phyloP scores from a whole-genome alignment of 64 coral and sea anemone species.

The Exaiptasia diaphana region DNA sequence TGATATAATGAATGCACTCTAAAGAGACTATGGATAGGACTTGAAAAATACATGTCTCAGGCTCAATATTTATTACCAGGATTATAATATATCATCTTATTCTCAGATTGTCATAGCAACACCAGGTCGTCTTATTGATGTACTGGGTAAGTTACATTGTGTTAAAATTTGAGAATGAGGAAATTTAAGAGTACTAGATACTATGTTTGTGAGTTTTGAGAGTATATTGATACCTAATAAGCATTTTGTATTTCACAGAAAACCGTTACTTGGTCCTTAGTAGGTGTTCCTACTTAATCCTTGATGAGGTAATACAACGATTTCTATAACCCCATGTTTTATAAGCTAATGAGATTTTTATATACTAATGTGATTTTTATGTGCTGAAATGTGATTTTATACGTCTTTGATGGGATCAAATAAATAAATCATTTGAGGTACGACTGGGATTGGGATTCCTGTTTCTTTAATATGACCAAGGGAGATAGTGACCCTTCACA shows the following conservation, averaged over 20 bases:
- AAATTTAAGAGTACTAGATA: too few relatives aligned
- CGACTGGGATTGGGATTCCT: too few relatives aligned
- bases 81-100: neutral
- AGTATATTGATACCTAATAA: neutral
- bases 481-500: too few relatives aligned
- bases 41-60: too few relatives aligned
- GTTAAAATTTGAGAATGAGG: neutral
- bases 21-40: too few relatives aligned
- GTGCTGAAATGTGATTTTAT: too few relatives aligned
- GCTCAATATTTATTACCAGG: neutral
- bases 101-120: constrained; percentile 95
- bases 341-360: neutral
- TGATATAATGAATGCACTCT: too few relatives aligned
- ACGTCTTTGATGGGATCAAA: too few relatives aligned
- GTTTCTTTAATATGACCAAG: too few relatives aligned
- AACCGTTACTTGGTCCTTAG: constrained; percentile 93
- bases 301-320: constrained; percentile 97
- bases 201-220: too few relatives aligned
- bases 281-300: constrained; percentile 87
- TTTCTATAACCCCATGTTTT: neutral
- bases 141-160: constrained; percentile 62
- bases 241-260: constrained; percentile 58
- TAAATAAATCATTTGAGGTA: too few relatives aligned
- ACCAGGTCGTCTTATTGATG: constrained; percentile 96
- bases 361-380: too few relatives aligned